phyloP scores from a whole-genome alignment of 2,888 invertebrate species.

The Mesorhabditis spiculigera region DNA sequence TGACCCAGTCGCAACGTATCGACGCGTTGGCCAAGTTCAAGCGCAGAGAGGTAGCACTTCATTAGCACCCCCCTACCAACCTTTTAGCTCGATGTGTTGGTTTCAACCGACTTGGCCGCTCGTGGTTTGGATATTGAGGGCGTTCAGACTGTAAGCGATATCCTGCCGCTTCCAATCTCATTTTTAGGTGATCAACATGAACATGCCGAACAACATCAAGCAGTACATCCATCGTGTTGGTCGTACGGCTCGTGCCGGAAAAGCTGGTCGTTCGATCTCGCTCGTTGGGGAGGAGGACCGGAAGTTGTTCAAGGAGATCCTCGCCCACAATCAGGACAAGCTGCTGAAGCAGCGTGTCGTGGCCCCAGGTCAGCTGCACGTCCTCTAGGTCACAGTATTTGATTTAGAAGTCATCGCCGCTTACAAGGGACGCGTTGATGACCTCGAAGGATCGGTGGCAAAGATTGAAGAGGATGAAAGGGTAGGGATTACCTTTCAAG shows the following conservation, averaged over 20 bases:
- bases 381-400: not conserved
- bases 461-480: constrained; percentile 80
- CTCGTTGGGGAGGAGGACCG: constrained; percentile 90
- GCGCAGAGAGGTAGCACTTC: constrained; percentile 30
- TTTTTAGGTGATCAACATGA: constrained; percentile 79
- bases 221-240: constrained; percentile 96
- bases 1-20: constrained; percentile 78
- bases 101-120: constrained; percentile 90
- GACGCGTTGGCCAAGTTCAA: constrained; percentile 54
- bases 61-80: not conserved
- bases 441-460: constrained; percentile 77
- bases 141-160: constrained; percentile 72
- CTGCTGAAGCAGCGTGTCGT: constrained; percentile 49
- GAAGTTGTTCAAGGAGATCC: constrained; percentile 82
- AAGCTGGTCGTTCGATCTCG: constrained; percentile 80
- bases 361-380: constrained; percentile 30
- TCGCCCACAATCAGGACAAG: constrained; percentile 60
- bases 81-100: constrained; percentile 70
- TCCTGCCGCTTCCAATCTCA: not conserved
- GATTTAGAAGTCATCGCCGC: constrained; percentile 78
- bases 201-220: constrained; percentile 86
- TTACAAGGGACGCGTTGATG: constrained; percentile 73
- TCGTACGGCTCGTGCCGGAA: constrained; percentile 89
- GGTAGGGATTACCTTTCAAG: constrained; percentile 68
- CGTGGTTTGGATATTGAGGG: constrained; percentile 93